Percentiles rank a stretch among this genome's conserved stretches.
Evolutionary conservation across 2,113 vertebrate species (phyloP).

Genomic region (Neogale vison): DNA sequence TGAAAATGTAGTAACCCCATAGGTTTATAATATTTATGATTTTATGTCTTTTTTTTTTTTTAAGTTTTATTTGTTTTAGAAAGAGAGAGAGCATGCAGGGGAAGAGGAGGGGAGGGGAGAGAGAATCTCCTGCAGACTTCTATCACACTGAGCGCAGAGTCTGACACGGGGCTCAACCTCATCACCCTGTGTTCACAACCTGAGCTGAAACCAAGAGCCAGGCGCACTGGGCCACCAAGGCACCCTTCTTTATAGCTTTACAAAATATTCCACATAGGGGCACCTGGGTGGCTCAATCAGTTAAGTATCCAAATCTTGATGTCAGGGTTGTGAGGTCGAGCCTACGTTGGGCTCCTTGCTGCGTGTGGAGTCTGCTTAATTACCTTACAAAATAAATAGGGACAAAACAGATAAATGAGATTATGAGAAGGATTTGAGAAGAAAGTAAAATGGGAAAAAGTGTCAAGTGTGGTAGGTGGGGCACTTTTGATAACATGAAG

Average conservation of each 20-base stretch:
- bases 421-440: background rate
- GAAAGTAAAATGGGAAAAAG: background rate
- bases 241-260: background rate
- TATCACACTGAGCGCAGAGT: background rate
- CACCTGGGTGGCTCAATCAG: too few relatives aligned
- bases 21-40: background rate
- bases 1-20: background rate
- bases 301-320: background rate
- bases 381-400: background rate
- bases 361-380: background rate
- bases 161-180: background rate
- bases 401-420: background rate
- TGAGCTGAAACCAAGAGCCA: background rate
- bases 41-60: background rate
- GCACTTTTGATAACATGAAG: background rate
- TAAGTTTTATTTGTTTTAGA: background rate
- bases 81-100: background rate
- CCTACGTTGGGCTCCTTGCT: background rate
- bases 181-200: background rate
- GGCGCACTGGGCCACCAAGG: background rate
- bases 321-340: background rate
- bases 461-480: background rate
- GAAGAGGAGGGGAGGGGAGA: background rate
- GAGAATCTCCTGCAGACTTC: background rate
- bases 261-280: background rate